Evolutionary conservation across 2,888 invertebrate genomes (phyloP).

Genomic region (Acronicta leporina): DNA sequence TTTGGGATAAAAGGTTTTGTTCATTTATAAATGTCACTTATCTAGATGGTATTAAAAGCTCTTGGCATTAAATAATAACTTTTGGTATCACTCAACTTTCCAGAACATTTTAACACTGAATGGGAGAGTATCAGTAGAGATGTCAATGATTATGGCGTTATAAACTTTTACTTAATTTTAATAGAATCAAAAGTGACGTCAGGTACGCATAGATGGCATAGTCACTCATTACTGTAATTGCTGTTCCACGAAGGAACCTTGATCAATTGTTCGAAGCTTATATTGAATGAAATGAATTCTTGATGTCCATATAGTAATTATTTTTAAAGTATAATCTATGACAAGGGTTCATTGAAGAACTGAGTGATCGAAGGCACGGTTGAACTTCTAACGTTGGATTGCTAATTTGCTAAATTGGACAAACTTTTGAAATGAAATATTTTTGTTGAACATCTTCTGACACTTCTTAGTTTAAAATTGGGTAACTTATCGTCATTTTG

Average conservation of each 20-base stretch:
- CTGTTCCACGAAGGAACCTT: slow-evolving; percentile 45
- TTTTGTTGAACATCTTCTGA: too few relatives aligned
- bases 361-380: too few relatives aligned
- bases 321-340: neutral
- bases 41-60: neutral
- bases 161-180: too few relatives aligned
- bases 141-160: too few relatives aligned
- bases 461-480: too few relatives aligned
- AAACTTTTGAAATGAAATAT: too few relatives aligned
- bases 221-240: slow-evolving; percentile 45
- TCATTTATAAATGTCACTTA: slow-evolving; percentile 48
- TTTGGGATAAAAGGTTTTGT: slow-evolving; percentile 37
- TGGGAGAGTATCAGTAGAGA: too few relatives aligned
- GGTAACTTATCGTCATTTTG: too few relatives aligned
- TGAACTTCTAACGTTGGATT: too few relatives aligned
- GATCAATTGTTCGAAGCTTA: slow-evolving; percentile 44
- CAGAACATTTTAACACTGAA: too few relatives aligned
- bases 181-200: slow-evolving; percentile 17
- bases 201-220: slow-evolving; percentile 21
- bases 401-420: too few relatives aligned
- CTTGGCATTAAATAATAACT: too few relatives aligned
- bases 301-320: slow-evolving; percentile 24
- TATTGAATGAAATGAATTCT: slow-evolving; percentile 35
- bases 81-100: slow-evolving; percentile 13
- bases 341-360: neutral